Evolutionary conservation across 2,113 vertebrate species (phyloP).

Genomic region (Gavialis gangeticus): DNA sequence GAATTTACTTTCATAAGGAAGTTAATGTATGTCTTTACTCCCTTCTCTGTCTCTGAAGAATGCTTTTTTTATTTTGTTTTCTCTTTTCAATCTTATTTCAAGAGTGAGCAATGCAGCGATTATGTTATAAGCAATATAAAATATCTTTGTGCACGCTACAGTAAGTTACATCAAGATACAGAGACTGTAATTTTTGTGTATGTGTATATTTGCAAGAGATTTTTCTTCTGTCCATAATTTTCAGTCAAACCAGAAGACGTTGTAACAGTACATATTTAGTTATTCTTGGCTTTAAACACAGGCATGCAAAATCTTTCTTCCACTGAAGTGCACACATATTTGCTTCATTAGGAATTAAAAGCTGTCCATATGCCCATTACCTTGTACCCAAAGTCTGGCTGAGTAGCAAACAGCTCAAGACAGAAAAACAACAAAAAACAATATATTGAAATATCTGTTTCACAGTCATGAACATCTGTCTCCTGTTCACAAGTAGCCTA

Average conservation of each 20-base stretch:
- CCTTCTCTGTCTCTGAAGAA: neutral
- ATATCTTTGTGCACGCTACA: too few relatives aligned
- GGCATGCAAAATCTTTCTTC: neutral
- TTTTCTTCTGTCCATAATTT: constrained; percentile 21
- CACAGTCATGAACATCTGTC: constrained; percentile 76
- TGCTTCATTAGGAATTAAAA: constrained; percentile 60
- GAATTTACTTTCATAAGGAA: neutral
- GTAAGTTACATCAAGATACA: neutral
- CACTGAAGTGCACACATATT: constrained; percentile 34
- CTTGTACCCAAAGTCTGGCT: constrained; percentile 60
- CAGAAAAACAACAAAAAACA: constrained; percentile 33
- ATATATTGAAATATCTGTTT: constrained; percentile 73
- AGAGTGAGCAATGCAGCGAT: neutral
- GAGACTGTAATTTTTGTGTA: neutral
- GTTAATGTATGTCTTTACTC: neutral
- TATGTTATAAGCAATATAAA: neutral
- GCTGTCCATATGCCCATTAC: constrained; percentile 62
- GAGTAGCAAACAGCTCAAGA: constrained; percentile 49
- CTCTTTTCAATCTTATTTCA: constrained; percentile 7
- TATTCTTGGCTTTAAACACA: constrained; percentile 27
- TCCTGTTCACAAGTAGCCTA: constrained; percentile 69
- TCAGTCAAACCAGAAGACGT: neutral
- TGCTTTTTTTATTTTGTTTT: neutral
- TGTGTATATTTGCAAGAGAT: neutral
- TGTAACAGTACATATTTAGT: neutral